Conservation (phyloP, 2,888 invertebrate genomes). For the Sycophila texana region DNA sequence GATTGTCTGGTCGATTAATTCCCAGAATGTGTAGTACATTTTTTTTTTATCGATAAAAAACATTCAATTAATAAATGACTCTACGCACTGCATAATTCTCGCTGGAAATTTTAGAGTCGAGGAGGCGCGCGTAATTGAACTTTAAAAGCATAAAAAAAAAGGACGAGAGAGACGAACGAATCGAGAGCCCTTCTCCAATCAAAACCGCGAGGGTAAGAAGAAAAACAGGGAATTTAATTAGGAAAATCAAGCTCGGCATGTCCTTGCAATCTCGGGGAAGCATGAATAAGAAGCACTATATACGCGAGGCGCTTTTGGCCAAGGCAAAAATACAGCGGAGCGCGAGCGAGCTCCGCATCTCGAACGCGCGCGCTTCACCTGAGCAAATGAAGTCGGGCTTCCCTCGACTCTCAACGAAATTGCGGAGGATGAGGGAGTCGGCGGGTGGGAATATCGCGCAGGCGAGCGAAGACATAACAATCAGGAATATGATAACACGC, state of each 20-base stretch:
- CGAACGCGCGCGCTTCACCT: conserved; percentile 39
- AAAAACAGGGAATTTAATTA: conserved; percentile 33
- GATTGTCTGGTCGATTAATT: too few species aligned
- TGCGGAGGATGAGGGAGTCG: conserved; percentile 3
- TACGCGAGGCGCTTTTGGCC: background rate
- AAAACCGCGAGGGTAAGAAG: background rate
- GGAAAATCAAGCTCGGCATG: background rate
- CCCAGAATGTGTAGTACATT: too few species aligned
- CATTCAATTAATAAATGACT: too few species aligned
- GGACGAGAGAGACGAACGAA: background rate
- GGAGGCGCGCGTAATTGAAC: background rate
- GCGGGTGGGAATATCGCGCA: conserved; percentile 8
- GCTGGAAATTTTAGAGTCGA: background rate
- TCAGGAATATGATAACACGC: conserved; percentile 74
- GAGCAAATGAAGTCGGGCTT: conserved; percentile 38
- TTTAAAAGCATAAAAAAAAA: background rate
- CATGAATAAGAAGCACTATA: conserved; percentile 26
- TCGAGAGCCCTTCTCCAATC: background rate
- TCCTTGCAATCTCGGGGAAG: conserved; percentile 35
- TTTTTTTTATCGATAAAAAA: too few species aligned
- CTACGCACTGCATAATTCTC: too few species aligned
- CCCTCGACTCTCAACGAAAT: conserved; percentile 30
- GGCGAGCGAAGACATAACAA: conserved; percentile 66
- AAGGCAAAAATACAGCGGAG: background rate
- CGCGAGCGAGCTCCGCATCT: background rate